Conservation (phyloP, 2,113 vertebrate species). For the Mirounga angustirostris region DNA sequence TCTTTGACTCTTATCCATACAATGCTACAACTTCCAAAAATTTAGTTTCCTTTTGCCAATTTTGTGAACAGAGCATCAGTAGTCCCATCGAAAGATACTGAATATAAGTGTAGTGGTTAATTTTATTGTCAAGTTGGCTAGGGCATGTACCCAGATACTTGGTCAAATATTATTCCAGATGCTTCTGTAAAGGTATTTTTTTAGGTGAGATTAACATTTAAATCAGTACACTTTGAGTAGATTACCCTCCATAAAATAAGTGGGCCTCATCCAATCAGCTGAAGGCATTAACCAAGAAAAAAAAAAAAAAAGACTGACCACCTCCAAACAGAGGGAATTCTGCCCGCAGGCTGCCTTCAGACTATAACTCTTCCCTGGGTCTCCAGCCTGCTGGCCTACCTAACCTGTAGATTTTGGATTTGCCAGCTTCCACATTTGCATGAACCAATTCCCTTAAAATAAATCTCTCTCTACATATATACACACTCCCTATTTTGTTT, state of each 20-base stretch:
- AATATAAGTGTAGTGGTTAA: neutral
- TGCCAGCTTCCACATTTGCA: neutral
- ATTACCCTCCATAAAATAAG: neutral
- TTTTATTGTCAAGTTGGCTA: constrained; percentile 20
- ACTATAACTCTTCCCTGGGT: neutral
- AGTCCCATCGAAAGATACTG: neutral
- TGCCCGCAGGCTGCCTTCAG: neutral
- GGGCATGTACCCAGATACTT: neutral
- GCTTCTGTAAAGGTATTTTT: neutral
- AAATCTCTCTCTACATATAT: neutral
- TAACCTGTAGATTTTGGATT: neutral
- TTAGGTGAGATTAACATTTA: constrained; percentile 13
- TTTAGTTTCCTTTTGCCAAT: neutral
- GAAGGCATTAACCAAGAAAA: neutral
- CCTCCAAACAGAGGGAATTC: neutral
- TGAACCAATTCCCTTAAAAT: neutral
- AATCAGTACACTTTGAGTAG: neutral
- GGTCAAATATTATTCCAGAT: neutral
- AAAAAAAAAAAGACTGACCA: neutral
- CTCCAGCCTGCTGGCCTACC: neutral
- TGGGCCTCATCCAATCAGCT: neutral
- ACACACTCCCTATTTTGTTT: neutral
- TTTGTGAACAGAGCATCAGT: neutral
- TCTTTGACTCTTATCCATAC: neutral
- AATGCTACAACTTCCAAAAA: constrained; percentile 52